Evolutionary conservation across 2,113 vertebrate species (phyloP).

Genomic region (Callipepla squamata): DNA sequence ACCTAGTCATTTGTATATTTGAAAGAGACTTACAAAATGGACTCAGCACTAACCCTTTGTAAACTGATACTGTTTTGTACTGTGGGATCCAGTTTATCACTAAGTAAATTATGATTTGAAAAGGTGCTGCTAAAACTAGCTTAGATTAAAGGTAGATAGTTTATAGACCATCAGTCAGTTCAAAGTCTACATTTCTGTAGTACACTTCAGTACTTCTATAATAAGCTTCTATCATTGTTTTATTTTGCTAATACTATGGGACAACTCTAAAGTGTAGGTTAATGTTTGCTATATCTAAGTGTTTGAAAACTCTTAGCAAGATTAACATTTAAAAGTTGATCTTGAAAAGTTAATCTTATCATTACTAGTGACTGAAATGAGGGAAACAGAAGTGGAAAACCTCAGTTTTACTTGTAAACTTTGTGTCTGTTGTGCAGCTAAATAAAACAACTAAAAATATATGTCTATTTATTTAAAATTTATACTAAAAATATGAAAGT

Average conservation of each 20-base stretch:
- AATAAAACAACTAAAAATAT: not conserved
- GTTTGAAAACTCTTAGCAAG: not conserved
- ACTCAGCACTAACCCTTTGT: not conserved
- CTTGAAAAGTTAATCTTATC: not conserved
- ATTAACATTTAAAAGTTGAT: not conserved
- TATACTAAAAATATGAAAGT: not conserved
- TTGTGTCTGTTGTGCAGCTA: not conserved
- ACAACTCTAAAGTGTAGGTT: not conserved
- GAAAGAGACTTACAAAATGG: not conserved
- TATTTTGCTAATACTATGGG: not conserved
- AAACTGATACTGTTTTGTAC: not conserved
- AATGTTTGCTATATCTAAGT: not conserved
- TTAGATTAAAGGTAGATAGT: not conserved
- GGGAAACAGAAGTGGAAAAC: not conserved
- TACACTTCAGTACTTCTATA: not conserved
- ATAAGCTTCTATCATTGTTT: not conserved
- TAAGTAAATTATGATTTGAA: not conserved
- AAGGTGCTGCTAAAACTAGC: not conserved
- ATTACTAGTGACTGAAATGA: not conserved
- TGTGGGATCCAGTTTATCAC: not conserved
- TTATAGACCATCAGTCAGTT: not conserved
- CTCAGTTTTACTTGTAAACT: not conserved
- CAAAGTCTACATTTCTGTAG: not conserved
- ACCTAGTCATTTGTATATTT: not conserved
- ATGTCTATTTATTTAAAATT: not conserved